These are phyloP conservation scores for Dolichallabes microphthalmus DNA, from an alignment of 2,113 vertebrate species.

Conservation along the genomic window DNA sequence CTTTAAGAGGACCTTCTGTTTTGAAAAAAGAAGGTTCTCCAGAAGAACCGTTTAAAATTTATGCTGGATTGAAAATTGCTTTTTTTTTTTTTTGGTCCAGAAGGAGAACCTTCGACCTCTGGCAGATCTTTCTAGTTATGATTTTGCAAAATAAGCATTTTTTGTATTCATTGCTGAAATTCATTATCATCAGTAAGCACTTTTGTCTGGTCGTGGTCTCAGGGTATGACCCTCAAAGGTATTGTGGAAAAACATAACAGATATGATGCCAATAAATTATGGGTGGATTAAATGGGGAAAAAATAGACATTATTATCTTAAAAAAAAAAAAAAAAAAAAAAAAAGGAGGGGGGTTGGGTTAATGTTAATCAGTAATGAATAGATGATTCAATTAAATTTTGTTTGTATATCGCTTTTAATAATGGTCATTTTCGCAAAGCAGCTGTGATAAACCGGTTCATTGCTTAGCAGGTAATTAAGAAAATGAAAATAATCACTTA, in stretches of 20 bases:
- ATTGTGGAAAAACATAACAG: neutral
- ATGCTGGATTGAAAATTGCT: neutral
- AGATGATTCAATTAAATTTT: neutral
- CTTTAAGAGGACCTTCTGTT: neutral
- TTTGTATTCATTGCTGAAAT: neutral
- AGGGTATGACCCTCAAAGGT: neutral
- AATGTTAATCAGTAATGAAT: neutral
- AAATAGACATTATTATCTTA: neutral
- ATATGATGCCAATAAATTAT: neutral
- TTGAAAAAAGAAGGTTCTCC: neutral
- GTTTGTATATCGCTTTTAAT: no score
- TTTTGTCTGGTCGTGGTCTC: neutral
- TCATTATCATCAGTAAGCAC: neutral
- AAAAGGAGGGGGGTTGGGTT: neutral
- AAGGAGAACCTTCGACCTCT: neutral
- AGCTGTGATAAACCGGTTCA: neutral
- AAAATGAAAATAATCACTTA: neutral
- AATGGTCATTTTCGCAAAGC: no score
- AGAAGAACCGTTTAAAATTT: neutral
- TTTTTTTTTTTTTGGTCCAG: neutral
- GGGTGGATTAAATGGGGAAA: neutral
- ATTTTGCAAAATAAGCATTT: neutral
- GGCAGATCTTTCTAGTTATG: neutral
- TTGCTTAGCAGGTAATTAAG: neutral
- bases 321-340: no score